Percentiles rank a stretch among this genome's conserved stretches.
Evolutionary conservation across 2,113 vertebrate species (phyloP).

Genomic region (Empidonax alnorum): DNA sequence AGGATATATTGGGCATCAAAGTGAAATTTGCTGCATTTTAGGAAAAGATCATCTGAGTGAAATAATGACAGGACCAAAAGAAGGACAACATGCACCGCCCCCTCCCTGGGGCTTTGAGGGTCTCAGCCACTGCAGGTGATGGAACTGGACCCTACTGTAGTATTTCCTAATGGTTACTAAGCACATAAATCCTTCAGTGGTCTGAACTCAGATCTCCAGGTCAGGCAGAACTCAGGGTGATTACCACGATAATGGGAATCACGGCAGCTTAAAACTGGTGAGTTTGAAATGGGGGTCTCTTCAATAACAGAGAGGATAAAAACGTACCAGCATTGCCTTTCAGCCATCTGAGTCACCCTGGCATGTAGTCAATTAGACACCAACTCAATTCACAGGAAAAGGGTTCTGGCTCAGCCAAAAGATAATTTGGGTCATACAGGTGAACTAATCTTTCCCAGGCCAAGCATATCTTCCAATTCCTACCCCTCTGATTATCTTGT

Average conservation of each 20-base stretch:
- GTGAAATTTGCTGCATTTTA: not conserved
- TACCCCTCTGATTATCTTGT: not conserved
- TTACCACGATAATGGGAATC: not conserved
- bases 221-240: not conserved
- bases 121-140: not conserved
- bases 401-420: not conserved
- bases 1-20: not conserved
- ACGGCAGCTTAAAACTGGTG: not conserved
- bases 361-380: not conserved
- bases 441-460: slow-evolving; percentile 4
- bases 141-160: not conserved
- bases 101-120: not conserved
- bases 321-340: not conserved
- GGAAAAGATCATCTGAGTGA: not conserved
- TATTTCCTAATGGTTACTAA: not conserved
- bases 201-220: not conserved
- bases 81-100: not conserved
- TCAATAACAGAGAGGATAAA: not conserved
- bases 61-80: not conserved
- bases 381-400: not conserved
- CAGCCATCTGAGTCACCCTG: not conserved
- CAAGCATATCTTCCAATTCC: not conserved
- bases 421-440: not conserved
- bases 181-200: not conserved
- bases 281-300: not conserved